Evolutionary conservation across 1,140 invertebrate species (phyloP), one percentile per base, ranked within the genome.

Genomic region (Goniozus legneri): DNA sequence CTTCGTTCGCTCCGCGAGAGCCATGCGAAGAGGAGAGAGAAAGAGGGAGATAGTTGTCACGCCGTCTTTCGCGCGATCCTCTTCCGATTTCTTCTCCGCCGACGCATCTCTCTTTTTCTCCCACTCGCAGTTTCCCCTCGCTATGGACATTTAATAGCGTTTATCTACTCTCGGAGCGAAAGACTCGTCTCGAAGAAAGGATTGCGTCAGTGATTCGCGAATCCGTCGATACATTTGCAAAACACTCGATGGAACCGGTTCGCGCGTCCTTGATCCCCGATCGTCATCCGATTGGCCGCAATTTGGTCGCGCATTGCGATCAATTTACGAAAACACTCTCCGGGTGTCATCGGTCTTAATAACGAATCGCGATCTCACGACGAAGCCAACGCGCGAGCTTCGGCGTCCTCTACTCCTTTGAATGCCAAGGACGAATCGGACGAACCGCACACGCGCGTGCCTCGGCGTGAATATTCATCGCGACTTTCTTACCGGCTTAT

Each of bases 181-280:
- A n/a, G n/a, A n/a, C n/a, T n/a, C n/a, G n/a, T n/a, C n/a, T n/a
- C n/a, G n/a, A n/a, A n/a, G n/a, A n/a, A n/a, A n/a, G n/a, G n/a
- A n/a, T n/a, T n/a, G n/a, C n/a, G n/a, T n/a, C n/a, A n/a, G n/a
- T n/a, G n/a, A n/a, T n/a, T n/a, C n/a, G n/a, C n/a, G n/a, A n/a
- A n/a, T n/a, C n/a, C n/a, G n/a, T n/a, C n/a, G n/a, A n/a, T n/a
- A n/a, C n/a, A n/a, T n/a, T n/a, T n/a, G n/a, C n/a, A n/a, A n/a
- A n/a, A n/a, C n/a, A n/a, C n/a, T n/a, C n/a, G n/a, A n/a, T n/a
- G n/a, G 34, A 64, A 65, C 65, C 64, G 64, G 65, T 68, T 66
- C 51, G 42, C 16, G n/a, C 54, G 55, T 45, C 61, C 62, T 67
- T 65, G 64, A 65, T 65, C 59, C 56, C 24, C 50, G 52, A 62